Evolutionary conservation across 1,140 invertebrate species (phyloP).

Genomic region (Drosophila kikkawai): DNA sequence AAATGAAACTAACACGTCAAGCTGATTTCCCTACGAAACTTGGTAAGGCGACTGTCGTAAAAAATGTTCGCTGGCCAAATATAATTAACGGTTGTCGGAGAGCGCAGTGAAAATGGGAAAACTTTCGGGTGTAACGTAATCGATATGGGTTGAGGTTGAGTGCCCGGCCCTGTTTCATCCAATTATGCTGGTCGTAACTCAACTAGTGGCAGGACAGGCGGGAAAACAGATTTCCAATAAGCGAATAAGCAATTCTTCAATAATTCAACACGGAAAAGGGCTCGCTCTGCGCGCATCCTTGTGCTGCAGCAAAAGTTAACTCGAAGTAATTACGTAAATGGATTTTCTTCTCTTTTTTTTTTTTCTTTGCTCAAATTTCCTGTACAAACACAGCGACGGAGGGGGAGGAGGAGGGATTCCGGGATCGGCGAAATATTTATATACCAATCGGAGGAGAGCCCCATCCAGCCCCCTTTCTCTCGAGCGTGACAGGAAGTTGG

Average conservation of each 20-base stretch:
- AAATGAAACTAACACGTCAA: constrained; percentile 27
- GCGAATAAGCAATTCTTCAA: constrained; percentile 67
- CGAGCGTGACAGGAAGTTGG: constrained; percentile 77
- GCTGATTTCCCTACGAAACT: constrained; percentile 13
- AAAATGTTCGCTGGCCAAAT: constrained; percentile 24
- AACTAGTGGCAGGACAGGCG: constrained; percentile 25
- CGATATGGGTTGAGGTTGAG: constrained; percentile 23
- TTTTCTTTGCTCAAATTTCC: constrained; percentile 78
- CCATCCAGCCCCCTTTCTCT: constrained; percentile 5
- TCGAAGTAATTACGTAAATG: constrained; percentile 82
- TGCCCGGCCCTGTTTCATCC: constrained; percentile 31
- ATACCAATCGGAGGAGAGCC: constrained; percentile 48
- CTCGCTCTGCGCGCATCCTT: constrained; percentile 27
- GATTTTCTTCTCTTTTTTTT: constrained; percentile 57
- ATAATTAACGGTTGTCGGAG: constrained; percentile 36
- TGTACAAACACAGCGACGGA: constrained; percentile 54
- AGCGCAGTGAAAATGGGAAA: constrained; percentile 38
- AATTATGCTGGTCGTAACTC: constrained; percentile 44
- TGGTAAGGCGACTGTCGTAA: background rate
- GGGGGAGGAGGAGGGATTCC: constrained; percentile 12
- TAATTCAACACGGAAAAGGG: constrained; percentile 72
- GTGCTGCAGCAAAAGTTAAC: constrained; percentile 67
- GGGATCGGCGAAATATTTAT: constrained; percentile 66
- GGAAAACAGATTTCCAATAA: constrained; percentile 70
- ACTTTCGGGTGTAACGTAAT: constrained; percentile 44